Evolutionary conservation across 2,888 invertebrate species (phyloP), one percentile per base, ranked within the genome.

Genomic region (Acanthoscelides obtectus): DNA sequence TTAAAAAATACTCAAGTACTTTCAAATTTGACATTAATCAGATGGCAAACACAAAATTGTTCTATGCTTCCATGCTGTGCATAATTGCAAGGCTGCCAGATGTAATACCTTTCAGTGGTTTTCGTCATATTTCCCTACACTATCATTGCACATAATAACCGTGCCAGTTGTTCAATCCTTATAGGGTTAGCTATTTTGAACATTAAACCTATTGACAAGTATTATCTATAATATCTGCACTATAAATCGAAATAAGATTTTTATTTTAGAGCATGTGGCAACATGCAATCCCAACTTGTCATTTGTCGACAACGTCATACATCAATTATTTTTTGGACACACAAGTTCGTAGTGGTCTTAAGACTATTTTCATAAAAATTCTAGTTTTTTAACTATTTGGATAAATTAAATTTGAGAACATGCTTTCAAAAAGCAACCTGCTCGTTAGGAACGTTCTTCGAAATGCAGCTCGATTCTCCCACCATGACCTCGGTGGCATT

Each of bases 401-500:
- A 12, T 12, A 45, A 12, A 45, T 45, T 45, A 12, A 12, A 12
- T 12, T 45, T 12, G 45, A 45, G 0, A 77, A 72, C 71, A 83
- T 84, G 84, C 78, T 84, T 72, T 79, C 79, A 71, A 81, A 80
- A 75, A 81, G 81, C 69, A 79, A 80, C 17, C 76, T 85, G 64
- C 81, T 85, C 66, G 79, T 81, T 4, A 82, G 83, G 74, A 81
- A 81, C 68, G 80, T 85, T 68, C 79, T 81, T 3, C 82, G 82
- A 74, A 81, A 81, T 70, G 72, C 83, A 64, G 80, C 77, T 66
- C 81, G 80, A 70, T 81, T 82, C 67, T 80, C 84, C 4, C 81
- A 82, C 70, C 81, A 82, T 70, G 79, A 84, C 71, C 86, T 87
- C 77, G 88, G 88, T 69, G 88, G 88, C 70, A 79, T 86, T 74